A percentile compares a stretch with the other conserved stretches of the same genome.
Evolutionary conservation across 2,797 vertebrate species (phyloP).

Genomic region (Neoniphon sammara): DNA sequence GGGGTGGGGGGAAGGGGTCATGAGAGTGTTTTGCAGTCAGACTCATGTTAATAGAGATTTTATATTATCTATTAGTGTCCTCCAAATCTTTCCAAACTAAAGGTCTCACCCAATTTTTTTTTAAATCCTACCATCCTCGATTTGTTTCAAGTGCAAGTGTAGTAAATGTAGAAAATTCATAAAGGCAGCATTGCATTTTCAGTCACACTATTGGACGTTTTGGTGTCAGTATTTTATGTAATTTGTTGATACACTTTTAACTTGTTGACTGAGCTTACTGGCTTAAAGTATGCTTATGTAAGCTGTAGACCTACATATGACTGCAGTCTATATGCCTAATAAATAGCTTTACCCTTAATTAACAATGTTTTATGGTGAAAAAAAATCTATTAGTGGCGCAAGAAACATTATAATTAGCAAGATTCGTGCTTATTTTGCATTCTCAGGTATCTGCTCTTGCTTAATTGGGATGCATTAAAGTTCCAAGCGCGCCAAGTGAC

Average conservation of each 20-base stretch:
- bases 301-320: no score
- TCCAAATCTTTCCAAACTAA: not conserved
- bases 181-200: not conserved
- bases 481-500: slow-evolving; percentile 69
- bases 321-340: no score
- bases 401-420: not conserved
- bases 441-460: slow-evolving; percentile 62
- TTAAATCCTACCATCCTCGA: not conserved
- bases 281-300: not conserved
- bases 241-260: slow-evolving; percentile 42
- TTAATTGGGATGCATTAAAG: slow-evolving; percentile 60
- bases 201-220: slow-evolving; percentile 1
- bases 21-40: not conserved
- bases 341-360: no score
- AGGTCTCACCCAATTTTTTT: not conserved
- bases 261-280: not conserved
- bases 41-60: not conserved
- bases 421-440: slow-evolving; percentile 26
- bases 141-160: slow-evolving; percentile 1
- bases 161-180: not conserved
- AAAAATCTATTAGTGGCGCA: no score
- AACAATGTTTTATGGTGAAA: no score
- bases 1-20: slow-evolving; percentile 6
- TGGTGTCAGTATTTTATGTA: slow-evolving; percentile 35
- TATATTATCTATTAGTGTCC: not conserved